Conservation (phyloP, 2,888 invertebrate species). For the Caenorhabditis becei region DNA sequence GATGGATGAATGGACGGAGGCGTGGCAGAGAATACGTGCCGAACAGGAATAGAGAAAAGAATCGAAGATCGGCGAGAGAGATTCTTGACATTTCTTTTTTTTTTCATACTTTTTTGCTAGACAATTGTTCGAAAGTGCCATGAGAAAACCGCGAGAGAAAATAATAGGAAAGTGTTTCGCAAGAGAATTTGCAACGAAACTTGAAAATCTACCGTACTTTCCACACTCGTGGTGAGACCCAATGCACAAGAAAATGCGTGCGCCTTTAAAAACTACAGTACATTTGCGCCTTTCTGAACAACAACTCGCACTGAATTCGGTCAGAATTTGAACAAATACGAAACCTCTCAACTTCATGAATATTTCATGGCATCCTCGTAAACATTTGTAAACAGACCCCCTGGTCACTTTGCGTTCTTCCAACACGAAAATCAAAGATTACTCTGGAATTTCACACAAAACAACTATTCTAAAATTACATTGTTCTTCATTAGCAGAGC, state of each 20-base stretch:
- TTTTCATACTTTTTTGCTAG: no score
- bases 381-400: no score
- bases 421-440: conserved; percentile 7
- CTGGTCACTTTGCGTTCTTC: background rate
- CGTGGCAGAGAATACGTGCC: conserved; percentile 18
- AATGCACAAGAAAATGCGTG: no score
- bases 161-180: background rate
- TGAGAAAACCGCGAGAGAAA: background rate
- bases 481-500: background rate
- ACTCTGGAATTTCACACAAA: no score
- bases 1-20: conserved; percentile 6
- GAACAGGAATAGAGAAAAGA: background rate
- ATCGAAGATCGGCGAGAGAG: background rate
- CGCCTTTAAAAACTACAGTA: no score
- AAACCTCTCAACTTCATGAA: conserved; percentile 1
- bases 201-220: background rate
- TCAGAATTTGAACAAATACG: conserved; percentile 3
- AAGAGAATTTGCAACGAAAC: background rate
- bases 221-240: no score
- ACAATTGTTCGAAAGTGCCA: background rate
- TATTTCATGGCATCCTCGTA: background rate
- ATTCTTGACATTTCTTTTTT: background rate
- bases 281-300: no score
- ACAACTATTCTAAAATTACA: no score
- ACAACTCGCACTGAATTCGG: no score